A percentile compares a stretch with the other conserved stretches of the same genome.
phyloP scores from a whole-genome alignment of 2,113 vertebrate species.

The Ciconia boyciana region DNA sequence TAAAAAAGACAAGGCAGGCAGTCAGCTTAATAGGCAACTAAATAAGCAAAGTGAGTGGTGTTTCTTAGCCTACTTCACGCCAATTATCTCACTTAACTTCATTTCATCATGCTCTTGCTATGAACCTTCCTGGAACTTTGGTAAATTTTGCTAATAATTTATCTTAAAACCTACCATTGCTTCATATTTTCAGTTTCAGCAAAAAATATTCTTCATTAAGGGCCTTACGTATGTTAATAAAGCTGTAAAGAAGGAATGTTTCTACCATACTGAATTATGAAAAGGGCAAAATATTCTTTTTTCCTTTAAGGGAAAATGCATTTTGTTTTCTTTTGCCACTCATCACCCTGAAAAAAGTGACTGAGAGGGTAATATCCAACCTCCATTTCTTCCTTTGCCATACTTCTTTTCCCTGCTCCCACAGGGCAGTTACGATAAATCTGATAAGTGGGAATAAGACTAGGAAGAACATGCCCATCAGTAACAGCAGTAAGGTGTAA shows the following conservation, averaged over 20 bases:
- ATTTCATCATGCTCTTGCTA: not conserved
- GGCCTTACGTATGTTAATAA: not conserved
- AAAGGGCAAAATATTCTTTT: not conserved
- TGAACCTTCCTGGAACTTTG: not conserved
- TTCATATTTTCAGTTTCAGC: not conserved
- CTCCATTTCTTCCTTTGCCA: not conserved
- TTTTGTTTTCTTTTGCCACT: not conserved
- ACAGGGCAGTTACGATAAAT: not conserved
- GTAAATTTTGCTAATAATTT: not conserved
- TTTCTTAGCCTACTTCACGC: not conserved
- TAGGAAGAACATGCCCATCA: not conserved
- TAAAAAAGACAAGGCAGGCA: not conserved
- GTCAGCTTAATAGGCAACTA: not conserved
- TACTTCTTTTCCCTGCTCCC: not conserved
- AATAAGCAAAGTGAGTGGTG: not conserved
- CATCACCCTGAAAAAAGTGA: not conserved
- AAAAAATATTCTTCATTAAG: not conserved
- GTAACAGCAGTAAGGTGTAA: not conserved
- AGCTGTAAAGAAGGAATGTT: not conserved
- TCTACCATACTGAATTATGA: not conserved
- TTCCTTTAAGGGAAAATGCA: not conserved
- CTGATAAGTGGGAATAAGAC: not conserved
- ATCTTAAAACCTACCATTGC: not conserved
- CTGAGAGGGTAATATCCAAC: not conserved
- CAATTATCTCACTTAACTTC: not conserved